Evolutionary conservation across 2,113 vertebrate species (phyloP).

Genomic region (Misgurnus mizolepis): DNA sequence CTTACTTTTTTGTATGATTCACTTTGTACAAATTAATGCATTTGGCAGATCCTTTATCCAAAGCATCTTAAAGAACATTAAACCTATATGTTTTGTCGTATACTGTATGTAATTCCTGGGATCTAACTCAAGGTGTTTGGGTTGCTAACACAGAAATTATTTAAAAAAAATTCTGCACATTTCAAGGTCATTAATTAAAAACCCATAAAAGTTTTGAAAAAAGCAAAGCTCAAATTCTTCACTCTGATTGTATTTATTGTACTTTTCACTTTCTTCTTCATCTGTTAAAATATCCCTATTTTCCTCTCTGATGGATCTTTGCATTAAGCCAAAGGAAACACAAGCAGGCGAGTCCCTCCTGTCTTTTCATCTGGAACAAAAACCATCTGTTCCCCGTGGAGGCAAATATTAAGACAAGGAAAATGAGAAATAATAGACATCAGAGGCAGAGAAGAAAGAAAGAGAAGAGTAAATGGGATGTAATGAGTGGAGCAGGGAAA

Average conservation of each 20-base stretch:
- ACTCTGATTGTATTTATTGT: background rate
- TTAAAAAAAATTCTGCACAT: no score
- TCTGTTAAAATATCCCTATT: background rate
- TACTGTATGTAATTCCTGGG: no score
- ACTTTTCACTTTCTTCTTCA: background rate
- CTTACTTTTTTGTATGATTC: no score
- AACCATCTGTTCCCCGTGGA: constrained; percentile 39
- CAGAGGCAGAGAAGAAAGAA: constrained; percentile 36
- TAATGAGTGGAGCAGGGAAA: constrained; percentile 22
- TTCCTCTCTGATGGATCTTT: background rate
- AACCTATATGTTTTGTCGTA: no score
- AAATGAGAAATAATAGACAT: constrained; percentile 49
- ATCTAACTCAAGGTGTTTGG: background rate
- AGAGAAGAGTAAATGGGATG: constrained; percentile 32
- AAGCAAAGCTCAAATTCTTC: constrained; percentile 23
- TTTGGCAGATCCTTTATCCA: no score
- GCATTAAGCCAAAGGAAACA: background rate
- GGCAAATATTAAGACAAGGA: constrained; percentile 39
- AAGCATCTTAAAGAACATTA: no score
- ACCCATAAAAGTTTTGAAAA: background rate
- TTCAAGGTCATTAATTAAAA: background rate
- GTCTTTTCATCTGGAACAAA: constrained; percentile 47
- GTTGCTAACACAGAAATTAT: no score
- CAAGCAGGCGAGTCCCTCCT: constrained; percentile 19
- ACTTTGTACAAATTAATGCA: no score